These are phyloP conservation scores for Hedychridium roseum DNA, from an alignment of 2,888 invertebrate genomes.

Conservation along the genomic window DNA sequence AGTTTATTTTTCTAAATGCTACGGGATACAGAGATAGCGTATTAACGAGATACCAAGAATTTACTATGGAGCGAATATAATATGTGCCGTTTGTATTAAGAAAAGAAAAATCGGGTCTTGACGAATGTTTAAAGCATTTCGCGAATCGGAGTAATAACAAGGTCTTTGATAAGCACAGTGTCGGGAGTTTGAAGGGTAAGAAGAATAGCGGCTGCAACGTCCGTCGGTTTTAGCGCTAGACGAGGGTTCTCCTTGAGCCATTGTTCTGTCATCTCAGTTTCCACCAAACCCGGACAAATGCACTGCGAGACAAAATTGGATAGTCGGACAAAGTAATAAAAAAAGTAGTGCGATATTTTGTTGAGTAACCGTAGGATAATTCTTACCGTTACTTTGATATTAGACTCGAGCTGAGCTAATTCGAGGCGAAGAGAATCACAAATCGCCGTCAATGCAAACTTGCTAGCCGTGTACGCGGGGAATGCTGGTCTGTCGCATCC, in stretches of 20 bases:
- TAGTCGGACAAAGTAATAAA: not conserved
- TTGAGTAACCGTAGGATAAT: too few species aligned
- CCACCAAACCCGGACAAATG: conserved; percentile 71
- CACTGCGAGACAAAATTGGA: conserved; percentile 62
- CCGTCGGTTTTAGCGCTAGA: conserved; percentile 54
- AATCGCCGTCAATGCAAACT: conserved; percentile 63
- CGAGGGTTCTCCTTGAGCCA: conserved; percentile 39
- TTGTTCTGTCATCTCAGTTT: conserved; percentile 64
- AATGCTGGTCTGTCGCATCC: conserved; percentile 27
- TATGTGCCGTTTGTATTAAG: too few species aligned
- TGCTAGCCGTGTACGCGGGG: conserved; percentile 62
- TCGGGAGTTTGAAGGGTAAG: conserved; percentile 56
- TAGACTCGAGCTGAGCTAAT: conserved; percentile 53
- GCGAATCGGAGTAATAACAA: conserved; percentile 34
- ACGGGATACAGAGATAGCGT: too few species aligned
- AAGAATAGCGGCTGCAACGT: conserved; percentile 61
- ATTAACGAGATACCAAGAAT: too few species aligned
- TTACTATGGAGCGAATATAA: too few species aligned
- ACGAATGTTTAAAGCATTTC: conserved; percentile 21
- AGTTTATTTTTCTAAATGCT: too few species aligned
- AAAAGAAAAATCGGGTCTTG: too few species aligned
- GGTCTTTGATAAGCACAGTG: conserved; percentile 35
- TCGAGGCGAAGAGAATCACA: conserved; percentile 63
- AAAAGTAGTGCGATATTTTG: too few species aligned
- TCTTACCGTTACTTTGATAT: conserved; percentile 56